Evolutionary conservation across 2,888 invertebrate species (phyloP).

Genomic region (Deilephila elpenor): DNA sequence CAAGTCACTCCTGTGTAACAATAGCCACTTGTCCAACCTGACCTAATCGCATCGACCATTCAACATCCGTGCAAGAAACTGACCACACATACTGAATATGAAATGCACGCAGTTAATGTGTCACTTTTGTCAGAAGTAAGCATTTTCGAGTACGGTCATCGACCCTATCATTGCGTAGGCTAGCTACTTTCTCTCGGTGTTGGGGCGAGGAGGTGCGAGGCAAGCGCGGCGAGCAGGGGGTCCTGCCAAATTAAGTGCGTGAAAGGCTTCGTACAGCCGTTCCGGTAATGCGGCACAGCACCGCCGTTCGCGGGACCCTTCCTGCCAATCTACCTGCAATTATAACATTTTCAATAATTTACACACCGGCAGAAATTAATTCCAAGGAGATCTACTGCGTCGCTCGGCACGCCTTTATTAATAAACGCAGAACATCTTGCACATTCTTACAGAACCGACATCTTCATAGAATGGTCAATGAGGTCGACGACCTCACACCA

Average conservation of each 20-base stretch:
- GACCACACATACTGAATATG: conserved; percentile 81
- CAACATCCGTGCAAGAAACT: conserved; percentile 75
- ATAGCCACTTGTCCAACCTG: conserved; percentile 58
- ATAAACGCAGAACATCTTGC: conserved; percentile 46
- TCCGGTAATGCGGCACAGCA: conserved; percentile 57
- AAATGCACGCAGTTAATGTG: conserved; percentile 80
- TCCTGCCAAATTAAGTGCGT: conserved; percentile 83
- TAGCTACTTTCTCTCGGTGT: conserved; percentile 82
- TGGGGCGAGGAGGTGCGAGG: conserved; percentile 65
- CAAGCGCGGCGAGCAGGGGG: conserved; percentile 71
- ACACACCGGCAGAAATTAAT: conserved; percentile 17
- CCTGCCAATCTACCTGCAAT: conserved; percentile 46
- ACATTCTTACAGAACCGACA: conserved; percentile 52
- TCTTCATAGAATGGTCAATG: conserved; percentile 59
- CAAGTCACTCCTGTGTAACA: conserved; percentile 40
- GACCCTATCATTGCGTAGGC: conserved; percentile 84
- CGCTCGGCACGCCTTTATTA: not conserved
- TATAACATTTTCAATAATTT: conserved; percentile 23
- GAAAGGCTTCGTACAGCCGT: conserved; percentile 77
- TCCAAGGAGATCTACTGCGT: conserved; percentile 1
- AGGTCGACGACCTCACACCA: conserved; percentile 67
- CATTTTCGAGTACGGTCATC: conserved; percentile 82
- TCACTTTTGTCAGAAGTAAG: conserved; percentile 82
- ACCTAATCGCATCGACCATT: conserved; percentile 72
- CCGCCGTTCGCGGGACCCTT: conserved; percentile 49